A percentile compares a stretch with the other conserved stretches of the same genome.
Conservation (phyloP, 2,888 invertebrate species). For the Slavum lentiscoides region DNA sequence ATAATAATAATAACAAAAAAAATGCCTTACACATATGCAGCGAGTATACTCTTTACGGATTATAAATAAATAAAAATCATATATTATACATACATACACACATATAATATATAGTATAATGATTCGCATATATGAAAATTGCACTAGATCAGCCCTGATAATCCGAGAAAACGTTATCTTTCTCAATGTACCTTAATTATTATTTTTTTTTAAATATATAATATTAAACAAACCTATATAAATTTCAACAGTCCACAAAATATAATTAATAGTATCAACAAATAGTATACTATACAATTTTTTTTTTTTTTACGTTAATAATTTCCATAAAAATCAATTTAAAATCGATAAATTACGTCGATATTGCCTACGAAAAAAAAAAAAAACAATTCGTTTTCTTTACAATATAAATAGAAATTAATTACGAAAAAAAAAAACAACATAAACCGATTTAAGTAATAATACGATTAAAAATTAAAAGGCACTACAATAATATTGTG, state of each 20-base stretch:
- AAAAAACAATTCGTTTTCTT: too few relatives aligned
- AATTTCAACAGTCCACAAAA: constrained; percentile 27
- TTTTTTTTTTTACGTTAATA: too few relatives aligned
- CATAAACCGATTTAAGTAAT: background rate
- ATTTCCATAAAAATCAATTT: background rate
- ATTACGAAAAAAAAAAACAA: background rate
- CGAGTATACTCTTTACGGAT: constrained; percentile 5
- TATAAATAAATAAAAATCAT: background rate
- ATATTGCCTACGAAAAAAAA: background rate
- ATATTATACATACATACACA: too few relatives aligned
- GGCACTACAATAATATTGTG: background rate
- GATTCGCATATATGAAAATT: constrained; percentile 33
- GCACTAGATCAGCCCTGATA: constrained; percentile 50
- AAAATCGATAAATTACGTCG: background rate
- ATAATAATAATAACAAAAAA: constrained; percentile 17
- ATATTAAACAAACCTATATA: constrained; percentile 49
- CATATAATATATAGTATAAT: background rate
- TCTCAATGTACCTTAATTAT: constrained; percentile 14
- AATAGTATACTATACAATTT: background rate
- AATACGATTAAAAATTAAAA: background rate
- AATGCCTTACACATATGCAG: constrained; percentile 20
- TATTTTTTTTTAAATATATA: background rate
- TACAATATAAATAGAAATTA: background rate
- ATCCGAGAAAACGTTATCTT: constrained; percentile 34
- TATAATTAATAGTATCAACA: background rate